These are phyloP conservation scores for Andrena trimmerana DNA, from an alignment of 2,888 invertebrate species.

Conservation along the genomic window DNA sequence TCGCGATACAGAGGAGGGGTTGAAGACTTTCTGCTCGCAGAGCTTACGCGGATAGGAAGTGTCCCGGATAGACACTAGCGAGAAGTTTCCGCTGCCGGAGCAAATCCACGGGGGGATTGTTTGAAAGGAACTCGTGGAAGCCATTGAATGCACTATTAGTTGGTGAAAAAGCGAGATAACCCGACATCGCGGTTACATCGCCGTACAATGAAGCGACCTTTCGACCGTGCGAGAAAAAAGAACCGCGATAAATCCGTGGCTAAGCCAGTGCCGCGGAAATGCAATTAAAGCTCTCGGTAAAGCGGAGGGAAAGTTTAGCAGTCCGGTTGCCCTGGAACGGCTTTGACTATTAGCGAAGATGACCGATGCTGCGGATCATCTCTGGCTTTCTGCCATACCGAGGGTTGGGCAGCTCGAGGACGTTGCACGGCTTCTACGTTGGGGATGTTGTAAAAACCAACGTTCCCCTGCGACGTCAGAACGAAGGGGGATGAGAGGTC, in stretches of 20 bases:
- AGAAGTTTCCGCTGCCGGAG: neutral
- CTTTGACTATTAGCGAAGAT: conserved; percentile 44
- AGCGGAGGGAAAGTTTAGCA: conserved; percentile 30
- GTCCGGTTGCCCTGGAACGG: conserved; percentile 21
- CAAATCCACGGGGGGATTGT: neutral
- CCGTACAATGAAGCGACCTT: conserved; percentile 44
- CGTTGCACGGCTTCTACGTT: conserved; percentile 27
- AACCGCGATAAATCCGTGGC: conserved; percentile 67
- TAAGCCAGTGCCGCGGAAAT: conserved; percentile 54
- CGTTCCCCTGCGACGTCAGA: neutral
- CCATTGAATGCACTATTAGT: conserved; percentile 19
- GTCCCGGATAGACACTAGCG: neutral
- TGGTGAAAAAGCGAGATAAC: conserved; percentile 28
- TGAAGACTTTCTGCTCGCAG: neutral
- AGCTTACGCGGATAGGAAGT: neutral
- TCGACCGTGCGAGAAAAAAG: conserved; percentile 63
- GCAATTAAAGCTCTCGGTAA: conserved; percentile 73
- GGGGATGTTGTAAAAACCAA: conserved; percentile 38
- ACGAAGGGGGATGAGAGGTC: conserved; percentile 12
- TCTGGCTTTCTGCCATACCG: conserved; percentile 46
- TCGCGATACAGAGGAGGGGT: neutral
- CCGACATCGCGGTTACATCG: conserved; percentile 29
- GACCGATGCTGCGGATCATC: conserved; percentile 39
- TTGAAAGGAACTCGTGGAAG: conserved; percentile 20
- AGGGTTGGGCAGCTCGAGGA: conserved; percentile 36